phyloP scores from a whole-genome alignment of 2,888 invertebrate species.

The Drosophila rellima region DNA sequence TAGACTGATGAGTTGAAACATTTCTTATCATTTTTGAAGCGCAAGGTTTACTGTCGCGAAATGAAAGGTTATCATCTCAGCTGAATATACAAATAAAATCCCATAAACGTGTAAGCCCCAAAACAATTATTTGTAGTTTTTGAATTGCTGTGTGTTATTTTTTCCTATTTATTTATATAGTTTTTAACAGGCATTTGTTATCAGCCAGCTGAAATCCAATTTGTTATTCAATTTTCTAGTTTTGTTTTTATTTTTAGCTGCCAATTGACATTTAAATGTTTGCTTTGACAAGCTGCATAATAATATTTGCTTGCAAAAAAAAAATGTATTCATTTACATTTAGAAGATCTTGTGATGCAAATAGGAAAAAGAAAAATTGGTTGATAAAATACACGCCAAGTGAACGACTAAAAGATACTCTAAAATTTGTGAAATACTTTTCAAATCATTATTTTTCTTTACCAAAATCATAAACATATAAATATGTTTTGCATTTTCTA shows the following conservation, averaged over 20 bases:
- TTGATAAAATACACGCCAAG: background rate
- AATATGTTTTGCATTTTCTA: background rate
- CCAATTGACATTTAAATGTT: constrained; percentile 34
- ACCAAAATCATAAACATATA: no score
- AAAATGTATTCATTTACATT: constrained; percentile 15
- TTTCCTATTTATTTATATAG: background rate
- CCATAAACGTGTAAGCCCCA: background rate
- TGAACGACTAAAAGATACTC: background rate
- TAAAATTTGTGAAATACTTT: background rate
- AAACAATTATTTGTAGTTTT: constrained; percentile 13
- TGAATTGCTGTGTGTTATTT: background rate
- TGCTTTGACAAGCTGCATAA: constrained; percentile 36
- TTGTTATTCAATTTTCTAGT: constrained; percentile 10
- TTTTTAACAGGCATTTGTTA: constrained; percentile 10
- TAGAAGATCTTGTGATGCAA: constrained; percentile 5
- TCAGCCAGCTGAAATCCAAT: constrained; percentile 2
- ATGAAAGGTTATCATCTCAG: constrained; percentile 32
- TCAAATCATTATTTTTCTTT: no score
- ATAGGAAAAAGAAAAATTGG: constrained; percentile 1
- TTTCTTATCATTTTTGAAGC: constrained; percentile 41
- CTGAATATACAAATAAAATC: background rate
- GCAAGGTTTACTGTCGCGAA: constrained; percentile 10
- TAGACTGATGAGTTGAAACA: constrained; percentile 14
- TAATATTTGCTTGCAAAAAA: constrained; percentile 50
- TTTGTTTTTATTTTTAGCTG: constrained; percentile 3